Conservation (phyloP, 1,140 invertebrate genomes). For the Zaprionus lachaisei region DNA sequence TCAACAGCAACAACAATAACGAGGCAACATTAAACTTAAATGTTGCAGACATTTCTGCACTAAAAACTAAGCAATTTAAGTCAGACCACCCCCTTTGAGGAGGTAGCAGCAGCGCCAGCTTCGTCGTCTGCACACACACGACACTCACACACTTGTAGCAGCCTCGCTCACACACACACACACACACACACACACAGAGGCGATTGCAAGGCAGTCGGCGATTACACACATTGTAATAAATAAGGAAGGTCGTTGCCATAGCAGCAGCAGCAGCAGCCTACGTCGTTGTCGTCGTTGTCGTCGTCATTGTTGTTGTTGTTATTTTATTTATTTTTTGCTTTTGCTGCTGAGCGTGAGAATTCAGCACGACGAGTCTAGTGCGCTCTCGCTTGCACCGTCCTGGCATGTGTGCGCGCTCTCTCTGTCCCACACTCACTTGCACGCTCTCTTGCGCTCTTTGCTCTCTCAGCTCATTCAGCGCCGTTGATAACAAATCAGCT, state of each 20-base stretch:
- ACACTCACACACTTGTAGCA: conserved; percentile 38
- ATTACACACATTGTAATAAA: conserved; percentile 82
- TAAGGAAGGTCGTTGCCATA: conserved; percentile 84
- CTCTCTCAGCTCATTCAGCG: conserved; percentile 63
- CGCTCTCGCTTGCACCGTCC: conserved; percentile 12
- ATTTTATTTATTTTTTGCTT: conserved; percentile 36
- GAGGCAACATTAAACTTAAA: conserved; percentile 69
- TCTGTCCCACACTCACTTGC: not conserved
- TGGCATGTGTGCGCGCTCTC: not conserved
- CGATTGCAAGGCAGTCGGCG: conserved; percentile 38
- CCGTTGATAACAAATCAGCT: conserved; percentile 76
- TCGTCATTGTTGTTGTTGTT: conserved; percentile 37
- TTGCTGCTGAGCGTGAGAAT: conserved; percentile 50
- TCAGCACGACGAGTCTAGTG: conserved; percentile 25
- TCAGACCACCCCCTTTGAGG: conserved; percentile 38
- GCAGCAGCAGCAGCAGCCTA: conserved; percentile 63
- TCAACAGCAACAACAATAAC: conserved; percentile 43
- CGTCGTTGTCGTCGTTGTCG: conserved; percentile 41
- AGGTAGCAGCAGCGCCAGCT: conserved; percentile 11
- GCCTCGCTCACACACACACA: conserved; percentile 22
- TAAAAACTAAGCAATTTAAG: conserved; percentile 76
- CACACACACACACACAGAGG: conserved; percentile 25
- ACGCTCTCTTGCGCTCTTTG: conserved; percentile 26
- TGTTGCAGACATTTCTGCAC: conserved; percentile 77
- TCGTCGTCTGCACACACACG: conserved; percentile 52